Evolutionary conservation across 1,140 invertebrate species (phyloP).

Genomic region (Planococcus citri): DNA sequence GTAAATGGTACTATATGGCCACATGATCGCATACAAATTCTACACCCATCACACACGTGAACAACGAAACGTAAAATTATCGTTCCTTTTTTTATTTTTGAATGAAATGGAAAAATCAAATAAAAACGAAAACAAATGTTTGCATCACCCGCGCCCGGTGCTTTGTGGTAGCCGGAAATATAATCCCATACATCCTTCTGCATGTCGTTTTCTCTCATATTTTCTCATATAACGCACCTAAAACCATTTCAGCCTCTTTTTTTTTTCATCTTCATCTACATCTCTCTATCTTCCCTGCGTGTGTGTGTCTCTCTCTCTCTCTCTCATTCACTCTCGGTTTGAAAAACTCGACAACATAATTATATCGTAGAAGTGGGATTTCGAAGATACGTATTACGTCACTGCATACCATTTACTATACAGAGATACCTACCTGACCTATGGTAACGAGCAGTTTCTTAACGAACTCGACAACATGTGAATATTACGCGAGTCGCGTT

Average conservation of each 20-base stretch:
- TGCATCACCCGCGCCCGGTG: neutral
- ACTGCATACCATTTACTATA: neutral
- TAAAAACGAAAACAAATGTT: neutral
- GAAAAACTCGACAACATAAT: neutral
- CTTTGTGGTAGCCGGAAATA: neutral
- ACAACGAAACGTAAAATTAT: neutral
- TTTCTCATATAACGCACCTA: neutral
- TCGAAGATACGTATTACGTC: neutral
- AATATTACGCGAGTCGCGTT: neutral
- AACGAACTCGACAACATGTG: neutral
- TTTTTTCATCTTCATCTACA: neutral
- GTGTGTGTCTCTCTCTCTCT: too few relatives aligned
- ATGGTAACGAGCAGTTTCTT: conserved; percentile 1
- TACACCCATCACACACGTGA: too few relatives aligned
- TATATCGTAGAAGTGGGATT: neutral
- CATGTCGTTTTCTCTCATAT: neutral
- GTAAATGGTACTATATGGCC: too few relatives aligned
- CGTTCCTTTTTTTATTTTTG: neutral
- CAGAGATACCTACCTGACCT: conserved; percentile 1
- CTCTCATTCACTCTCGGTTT: too few relatives aligned
- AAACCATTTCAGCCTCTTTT: neutral
- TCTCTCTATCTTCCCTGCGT: too few relatives aligned
- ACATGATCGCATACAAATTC: too few relatives aligned
- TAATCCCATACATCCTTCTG: conserved; percentile 2
- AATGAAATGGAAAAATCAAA: neutral